Conservation (phyloP, 2,113 vertebrate species). For the Aptenodytes forsteri region DNA sequence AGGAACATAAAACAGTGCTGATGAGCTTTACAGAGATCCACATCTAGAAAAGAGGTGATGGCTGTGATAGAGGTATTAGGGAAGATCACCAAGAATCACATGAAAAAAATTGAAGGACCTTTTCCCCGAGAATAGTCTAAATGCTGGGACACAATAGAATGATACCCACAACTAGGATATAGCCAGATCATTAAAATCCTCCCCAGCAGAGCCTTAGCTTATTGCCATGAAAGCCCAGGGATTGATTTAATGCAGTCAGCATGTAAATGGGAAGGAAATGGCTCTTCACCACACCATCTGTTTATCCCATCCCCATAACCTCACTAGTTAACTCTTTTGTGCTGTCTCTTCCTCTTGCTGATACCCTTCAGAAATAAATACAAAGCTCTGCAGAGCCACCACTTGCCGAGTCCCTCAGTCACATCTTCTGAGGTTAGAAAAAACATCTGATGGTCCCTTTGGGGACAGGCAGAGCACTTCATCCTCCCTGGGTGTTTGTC, state of each 20-base stretch:
- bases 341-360: not conserved
- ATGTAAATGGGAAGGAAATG: conserved; percentile 21
- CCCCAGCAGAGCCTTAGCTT: not conserved
- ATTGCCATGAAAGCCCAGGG: conserved; percentile 1
- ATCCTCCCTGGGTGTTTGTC: not conserved
- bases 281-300: conserved; percentile 33
- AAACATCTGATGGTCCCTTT: not conserved
- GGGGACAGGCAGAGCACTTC: not conserved
- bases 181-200: not conserved
- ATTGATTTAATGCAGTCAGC: conserved; percentile 16
- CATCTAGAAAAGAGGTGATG: not conserved
- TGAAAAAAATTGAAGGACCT: not conserved
- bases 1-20: not conserved
- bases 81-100: not conserved
- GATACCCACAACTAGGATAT: not conserved
- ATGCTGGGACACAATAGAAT: not conserved
- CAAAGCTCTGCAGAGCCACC: not conserved
- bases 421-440: not conserved
- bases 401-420: not conserved
- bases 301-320: not conserved
- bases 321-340: not conserved
- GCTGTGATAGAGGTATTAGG: not conserved
- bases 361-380: not conserved
- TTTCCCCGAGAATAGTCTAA: not conserved
- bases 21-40: not conserved